These are phyloP conservation scores for Pyrrhia umbra DNA, from an alignment of 2,888 invertebrate species.

Conservation along the genomic window DNA sequence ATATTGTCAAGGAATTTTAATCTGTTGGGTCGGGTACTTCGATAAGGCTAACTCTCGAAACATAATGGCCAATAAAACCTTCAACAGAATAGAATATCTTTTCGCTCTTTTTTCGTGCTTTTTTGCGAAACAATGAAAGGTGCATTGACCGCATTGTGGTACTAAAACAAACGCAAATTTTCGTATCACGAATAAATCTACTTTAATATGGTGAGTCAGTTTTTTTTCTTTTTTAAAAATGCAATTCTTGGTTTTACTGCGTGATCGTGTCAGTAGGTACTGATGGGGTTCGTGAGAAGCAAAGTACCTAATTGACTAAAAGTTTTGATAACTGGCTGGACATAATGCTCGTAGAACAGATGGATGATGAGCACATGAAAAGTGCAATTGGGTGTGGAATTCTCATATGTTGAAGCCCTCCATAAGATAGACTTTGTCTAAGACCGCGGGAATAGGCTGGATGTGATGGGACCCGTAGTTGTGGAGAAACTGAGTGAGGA, in stretches of 20 bases:
- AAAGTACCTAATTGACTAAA: no score
- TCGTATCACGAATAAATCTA: slow-evolving; percentile 30
- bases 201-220: neutral
- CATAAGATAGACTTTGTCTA: no score
- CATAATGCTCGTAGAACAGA: no score
- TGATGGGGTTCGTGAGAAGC: no score
- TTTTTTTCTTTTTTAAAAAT: slow-evolving; percentile 9
- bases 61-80: slow-evolving; percentile 25
- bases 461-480: no score
- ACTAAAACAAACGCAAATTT: slow-evolving; percentile 27
- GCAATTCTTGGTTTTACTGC: neutral
- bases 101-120: slow-evolving; percentile 1
- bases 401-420: no score
- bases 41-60: slow-evolving; percentile 8
- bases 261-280: no score
- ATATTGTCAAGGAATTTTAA: slow-evolving; percentile 24
- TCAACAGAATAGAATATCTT: slow-evolving; percentile 1
- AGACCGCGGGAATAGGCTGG: no score
- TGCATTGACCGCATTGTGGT: slow-evolving; percentile 34
- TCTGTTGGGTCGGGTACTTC: slow-evolving; percentile 13
- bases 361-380: no score
- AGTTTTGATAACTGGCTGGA: no score
- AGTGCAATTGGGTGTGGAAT: no score
- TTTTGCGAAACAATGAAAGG: slow-evolving; percentile 31
- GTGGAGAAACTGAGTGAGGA: no score